phyloP scores from a whole-genome alignment of 2,797 vertebrate species.

The Bradypodion ventrale region DNA sequence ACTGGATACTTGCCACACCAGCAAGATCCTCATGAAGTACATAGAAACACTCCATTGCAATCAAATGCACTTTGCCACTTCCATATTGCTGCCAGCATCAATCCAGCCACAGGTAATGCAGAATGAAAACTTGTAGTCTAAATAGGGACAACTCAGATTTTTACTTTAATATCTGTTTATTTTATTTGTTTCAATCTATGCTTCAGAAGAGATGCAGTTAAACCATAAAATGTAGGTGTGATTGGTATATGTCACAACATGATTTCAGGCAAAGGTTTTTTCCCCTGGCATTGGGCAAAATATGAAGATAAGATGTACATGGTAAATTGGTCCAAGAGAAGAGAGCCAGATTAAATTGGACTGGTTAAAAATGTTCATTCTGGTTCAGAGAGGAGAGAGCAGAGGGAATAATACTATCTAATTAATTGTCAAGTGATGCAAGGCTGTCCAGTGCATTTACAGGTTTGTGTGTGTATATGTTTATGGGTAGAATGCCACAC shows the following conservation, averaged over 20 bases:
- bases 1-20: slow-evolving; percentile 86
- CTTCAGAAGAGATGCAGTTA: not conserved
- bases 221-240: not conserved
- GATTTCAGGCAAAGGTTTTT: not conserved
- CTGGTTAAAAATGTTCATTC: not conserved
- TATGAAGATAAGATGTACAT: not conserved
- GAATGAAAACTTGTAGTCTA: not conserved
- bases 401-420: not conserved
- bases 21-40: slow-evolving; percentile 85
- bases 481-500: not conserved
- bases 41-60: slow-evolving; percentile 81
- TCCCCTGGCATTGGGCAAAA: not conserved
- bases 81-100: slow-evolving; percentile 98
- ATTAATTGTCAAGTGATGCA: not conserved
- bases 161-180: not conserved
- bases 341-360: too few species aligned
- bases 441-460: not conserved
- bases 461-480: not conserved
- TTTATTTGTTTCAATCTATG: not conserved
- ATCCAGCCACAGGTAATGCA: slow-evolving; percentile 92
- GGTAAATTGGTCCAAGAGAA: not conserved
- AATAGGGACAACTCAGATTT: not conserved
- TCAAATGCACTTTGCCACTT: slow-evolving; percentile 97
- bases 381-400: not conserved
- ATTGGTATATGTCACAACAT: not conserved